phyloP scores from a whole-genome alignment of 2,888 invertebrate genomes.

The Aethes cnicana region DNA sequence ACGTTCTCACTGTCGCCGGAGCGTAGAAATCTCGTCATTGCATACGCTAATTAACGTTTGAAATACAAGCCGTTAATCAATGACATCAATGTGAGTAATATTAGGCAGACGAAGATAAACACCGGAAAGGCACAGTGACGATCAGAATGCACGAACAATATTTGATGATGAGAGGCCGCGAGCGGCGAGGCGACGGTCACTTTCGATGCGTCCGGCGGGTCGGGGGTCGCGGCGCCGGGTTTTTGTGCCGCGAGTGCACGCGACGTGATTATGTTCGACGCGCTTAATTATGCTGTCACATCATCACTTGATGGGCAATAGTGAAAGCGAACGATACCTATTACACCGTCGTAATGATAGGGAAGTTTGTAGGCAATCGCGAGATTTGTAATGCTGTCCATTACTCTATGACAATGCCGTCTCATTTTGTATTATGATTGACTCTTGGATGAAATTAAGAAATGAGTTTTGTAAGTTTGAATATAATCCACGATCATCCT shows the following conservation, averaged over 20 bases:
- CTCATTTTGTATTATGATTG: conserved; percentile 19
- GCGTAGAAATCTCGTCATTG: too few relatives aligned
- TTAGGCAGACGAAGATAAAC: conserved; percentile 13
- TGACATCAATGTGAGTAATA: conserved; percentile 7
- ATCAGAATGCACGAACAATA: conserved; percentile 25
- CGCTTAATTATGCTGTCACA: conserved; percentile 81
- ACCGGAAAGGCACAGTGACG: conserved; percentile 14
- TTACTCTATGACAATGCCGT: conserved; percentile 24
- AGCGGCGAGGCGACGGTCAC: conserved; percentile 46
- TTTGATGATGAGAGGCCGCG: conserved; percentile 17
- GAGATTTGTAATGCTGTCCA: conserved; percentile 26
- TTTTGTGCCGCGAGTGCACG: conserved; percentile 62
- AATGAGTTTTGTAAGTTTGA: background rate
- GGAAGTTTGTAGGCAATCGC: conserved; percentile 24
- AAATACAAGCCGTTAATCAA: conserved; percentile 3
- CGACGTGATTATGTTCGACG: conserved; percentile 73
- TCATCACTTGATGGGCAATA: conserved; percentile 74
- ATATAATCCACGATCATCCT: background rate
- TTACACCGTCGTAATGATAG: conserved; percentile 64
- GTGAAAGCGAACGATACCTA: conserved; percentile 73
- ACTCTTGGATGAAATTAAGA: conserved; percentile 12
- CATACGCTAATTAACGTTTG: conserved; percentile 7
- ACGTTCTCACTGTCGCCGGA: background rate
- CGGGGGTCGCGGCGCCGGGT: conserved; percentile 74
- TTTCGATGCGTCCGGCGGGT: conserved; percentile 79